Conservation (phyloP, 2,888 invertebrate species). For the Lutraria lutraria region DNA sequence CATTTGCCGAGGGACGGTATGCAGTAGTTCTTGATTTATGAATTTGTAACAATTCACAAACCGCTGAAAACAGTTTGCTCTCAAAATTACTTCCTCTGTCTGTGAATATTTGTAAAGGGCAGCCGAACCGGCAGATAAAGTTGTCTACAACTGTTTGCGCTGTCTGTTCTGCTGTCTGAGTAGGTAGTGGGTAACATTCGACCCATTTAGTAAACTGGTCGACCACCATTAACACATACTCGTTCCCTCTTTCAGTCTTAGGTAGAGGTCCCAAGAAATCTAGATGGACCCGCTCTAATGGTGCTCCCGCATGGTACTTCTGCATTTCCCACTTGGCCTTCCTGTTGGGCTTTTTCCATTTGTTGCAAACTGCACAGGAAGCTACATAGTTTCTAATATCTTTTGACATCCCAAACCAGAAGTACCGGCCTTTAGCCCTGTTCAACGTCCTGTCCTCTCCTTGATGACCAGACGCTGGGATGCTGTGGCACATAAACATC, state of each 20-base stretch:
- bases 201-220: slow-evolving; percentile 48
- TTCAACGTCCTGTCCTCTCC: slow-evolving; percentile 39
- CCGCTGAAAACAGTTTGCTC: neutral
- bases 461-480: slow-evolving; percentile 58
- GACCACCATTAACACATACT: slow-evolving; percentile 33
- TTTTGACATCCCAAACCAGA: slow-evolving; percentile 43
- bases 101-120: slow-evolving; percentile 24
- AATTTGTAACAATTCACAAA: neutral
- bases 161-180: slow-evolving; percentile 24
- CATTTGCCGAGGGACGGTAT: slow-evolving; percentile 24
- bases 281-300: slow-evolving; percentile 38
- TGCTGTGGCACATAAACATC: slow-evolving; percentile 31
- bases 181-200: slow-evolving; percentile 24
- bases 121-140: slow-evolving; percentile 31
- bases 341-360: slow-evolving; percentile 22
- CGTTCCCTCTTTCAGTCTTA: slow-evolving; percentile 29
- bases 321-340: slow-evolving; percentile 21
- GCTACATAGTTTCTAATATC: slow-evolving; percentile 27
- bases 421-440: slow-evolving; percentile 30
- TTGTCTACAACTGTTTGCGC: slow-evolving; percentile 17
- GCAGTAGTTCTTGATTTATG: slow-evolving; percentile 23
- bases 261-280: slow-evolving; percentile 39
- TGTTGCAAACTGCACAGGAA: slow-evolving; percentile 24
- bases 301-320: slow-evolving; percentile 38
- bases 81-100: slow-evolving; percentile 37